Percentiles rank a stretch among this genome's conserved stretches.
Conservation (phyloP, 2,888 invertebrate species). For the Steinernema carpocapsae region DNA sequence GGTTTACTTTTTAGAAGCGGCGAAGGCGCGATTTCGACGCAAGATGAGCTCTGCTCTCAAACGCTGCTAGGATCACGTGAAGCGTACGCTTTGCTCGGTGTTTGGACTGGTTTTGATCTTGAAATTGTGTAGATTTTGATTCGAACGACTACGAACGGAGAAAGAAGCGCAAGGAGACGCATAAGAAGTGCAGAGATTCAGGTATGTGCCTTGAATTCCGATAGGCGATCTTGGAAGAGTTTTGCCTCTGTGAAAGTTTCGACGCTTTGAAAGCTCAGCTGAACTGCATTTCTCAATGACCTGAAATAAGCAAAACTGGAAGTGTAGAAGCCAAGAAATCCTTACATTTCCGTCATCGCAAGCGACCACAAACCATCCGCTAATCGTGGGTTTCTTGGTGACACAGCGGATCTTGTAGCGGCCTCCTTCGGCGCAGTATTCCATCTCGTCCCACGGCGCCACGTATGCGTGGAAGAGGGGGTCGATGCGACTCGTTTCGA, state of each 20-base stretch:
- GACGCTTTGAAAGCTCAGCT: background rate
- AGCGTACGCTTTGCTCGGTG: background rate
- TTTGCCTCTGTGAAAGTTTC: background rate
- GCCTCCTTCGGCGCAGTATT: background rate
- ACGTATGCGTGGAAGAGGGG: background rate
- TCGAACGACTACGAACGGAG: background rate
- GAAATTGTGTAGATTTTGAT: background rate
- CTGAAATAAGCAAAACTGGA: too few relatives aligned
- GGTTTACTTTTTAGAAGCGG: too few relatives aligned
- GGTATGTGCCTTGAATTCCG: background rate
- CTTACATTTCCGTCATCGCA: too few relatives aligned
- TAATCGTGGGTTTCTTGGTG: too few relatives aligned
- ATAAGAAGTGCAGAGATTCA: constrained; percentile 4
- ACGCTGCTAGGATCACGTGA: constrained; percentile 24
- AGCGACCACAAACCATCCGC: too few relatives aligned
- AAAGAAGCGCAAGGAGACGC: constrained; percentile 12
- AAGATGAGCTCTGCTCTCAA: too few relatives aligned
- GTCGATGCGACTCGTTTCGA: background rate
- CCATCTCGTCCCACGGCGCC: background rate
- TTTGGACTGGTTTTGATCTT: background rate
- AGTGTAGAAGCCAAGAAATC: too few relatives aligned
- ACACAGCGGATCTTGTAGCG: background rate
- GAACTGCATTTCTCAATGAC: background rate
- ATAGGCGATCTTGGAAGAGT: too few relatives aligned
- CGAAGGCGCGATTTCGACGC: too few relatives aligned